Evolutionary conservation across 1,140 invertebrate genomes (phyloP), one percentile per base, ranked within the genome.

Genomic region (Leptoteleia sp.): DNA sequence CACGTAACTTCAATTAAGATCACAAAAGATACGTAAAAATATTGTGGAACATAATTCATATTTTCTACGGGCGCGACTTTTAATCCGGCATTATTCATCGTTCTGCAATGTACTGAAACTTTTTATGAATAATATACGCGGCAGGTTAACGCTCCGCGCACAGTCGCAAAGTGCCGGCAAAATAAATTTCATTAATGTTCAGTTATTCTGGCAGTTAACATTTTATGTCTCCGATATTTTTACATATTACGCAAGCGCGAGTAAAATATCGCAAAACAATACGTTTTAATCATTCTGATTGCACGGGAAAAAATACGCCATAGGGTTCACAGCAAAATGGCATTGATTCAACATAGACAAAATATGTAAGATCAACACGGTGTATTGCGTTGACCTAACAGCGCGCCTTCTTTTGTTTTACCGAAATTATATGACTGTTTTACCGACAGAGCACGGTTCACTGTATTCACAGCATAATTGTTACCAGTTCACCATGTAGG

Each of bases 71-170:
- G 40, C 15, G 25, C 9, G n/a, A 33, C 59, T 73, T 73, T 64
- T 57, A 73, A 64, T 57, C 33, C 50, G 31, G 13, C 50, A 40
- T 72, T 72, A 62, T 72, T 72, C 68, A 47, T 38, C 57, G 43
- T 50, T 54, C 40, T 11, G 40, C 55, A 25, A 33, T 54, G 29
- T 29, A 54, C 19, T 31, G 54, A 43, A 71, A 71, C n/a, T 27
- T 61, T 71, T 61, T 71, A 71, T 71, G 67, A 71, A 71, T 71
- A 61, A 61, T 61, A 71, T 71, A n/a, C 43, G 37, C 38, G 7
- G 42, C 19, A 16, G 45, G 42, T 57, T 33, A 68, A 57, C 54
- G 35, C 31, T 17, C 27, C 15, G 35, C 35, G 12, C 16, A 42
- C 25, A 42, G 67, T 54, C 40, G 37, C 5, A 52, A 71, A 43